phyloP scores from a whole-genome alignment of 2,888 invertebrate species.

The Trichogramma evanescens region DNA sequence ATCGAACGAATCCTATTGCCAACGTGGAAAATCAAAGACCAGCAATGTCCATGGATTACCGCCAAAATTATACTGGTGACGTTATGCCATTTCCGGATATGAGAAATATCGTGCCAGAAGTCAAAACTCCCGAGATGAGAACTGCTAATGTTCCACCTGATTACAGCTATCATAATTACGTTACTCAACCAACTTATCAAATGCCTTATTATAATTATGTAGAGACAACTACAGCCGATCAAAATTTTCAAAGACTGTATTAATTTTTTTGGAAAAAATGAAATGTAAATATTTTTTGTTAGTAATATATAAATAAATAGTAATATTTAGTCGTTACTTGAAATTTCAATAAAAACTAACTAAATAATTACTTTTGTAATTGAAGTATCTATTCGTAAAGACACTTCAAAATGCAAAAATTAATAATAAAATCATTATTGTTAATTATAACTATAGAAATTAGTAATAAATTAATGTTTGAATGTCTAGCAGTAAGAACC shows the following conservation, averaged over 20 bases:
- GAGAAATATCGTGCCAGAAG: conserved; percentile 24
- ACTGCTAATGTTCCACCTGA: conserved; percentile 23
- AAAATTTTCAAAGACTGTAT: conserved; percentile 42
- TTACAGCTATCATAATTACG: conserved; percentile 36
- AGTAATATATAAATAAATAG: background rate
- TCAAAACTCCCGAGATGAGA: conserved; percentile 17
- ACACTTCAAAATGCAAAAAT: background rate
- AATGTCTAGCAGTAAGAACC: conserved; percentile 8
- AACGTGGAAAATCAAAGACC: conserved; percentile 26
- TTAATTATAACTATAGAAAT: background rate
- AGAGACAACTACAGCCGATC: conserved; percentile 38
- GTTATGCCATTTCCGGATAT: conserved; percentile 29
- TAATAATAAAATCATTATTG: background rate
- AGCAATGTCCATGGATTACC: conserved; percentile 27
- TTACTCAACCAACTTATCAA: conserved; percentile 36
- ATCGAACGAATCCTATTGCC: conserved; percentile 26
- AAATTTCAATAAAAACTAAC: background rate
- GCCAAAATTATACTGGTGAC: conserved; percentile 26
- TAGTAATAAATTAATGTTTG: conserved; percentile 5
- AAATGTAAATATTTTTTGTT: background rate
- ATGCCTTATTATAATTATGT: conserved; percentile 42
- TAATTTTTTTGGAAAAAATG: conserved; percentile 17
- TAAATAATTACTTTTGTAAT: background rate
- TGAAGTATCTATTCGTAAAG: background rate
- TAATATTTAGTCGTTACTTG: background rate